These are phyloP conservation scores for Chrysolina americana DNA, from an alignment of 2,888 invertebrate genomes.

Conservation along the genomic window DNA sequence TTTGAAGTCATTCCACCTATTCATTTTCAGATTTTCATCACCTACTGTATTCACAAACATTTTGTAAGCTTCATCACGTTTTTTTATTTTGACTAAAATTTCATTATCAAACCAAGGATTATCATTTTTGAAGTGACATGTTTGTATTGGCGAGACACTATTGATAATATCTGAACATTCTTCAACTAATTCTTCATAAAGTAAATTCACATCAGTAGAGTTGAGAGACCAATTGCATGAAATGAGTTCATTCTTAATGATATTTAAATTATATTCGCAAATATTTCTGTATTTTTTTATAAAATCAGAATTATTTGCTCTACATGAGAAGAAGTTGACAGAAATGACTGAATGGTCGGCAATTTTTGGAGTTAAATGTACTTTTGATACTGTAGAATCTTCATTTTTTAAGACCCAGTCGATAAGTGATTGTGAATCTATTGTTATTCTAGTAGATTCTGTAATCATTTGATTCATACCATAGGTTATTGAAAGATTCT, in stretches of 20 bases:
- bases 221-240: slow-evolving; percentile 4
- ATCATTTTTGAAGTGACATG: neutral
- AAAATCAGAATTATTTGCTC: neutral
- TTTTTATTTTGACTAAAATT: slow-evolving; percentile 5
- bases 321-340: slow-evolving; percentile 9
- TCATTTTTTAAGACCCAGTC: slow-evolving; percentile 17
- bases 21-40: no score
- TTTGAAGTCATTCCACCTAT: no score
- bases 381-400: slow-evolving; percentile 7
- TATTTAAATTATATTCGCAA: slow-evolving; percentile 6
- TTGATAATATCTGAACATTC: slow-evolving; percentile 5
- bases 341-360: slow-evolving; percentile 14
- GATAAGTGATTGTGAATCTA: slow-evolving; percentile 10
- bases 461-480: slow-evolving; percentile 12
- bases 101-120: slow-evolving; percentile 19
- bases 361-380: slow-evolving; percentile 22
- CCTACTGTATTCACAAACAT: no score
- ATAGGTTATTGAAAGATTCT: neutral
- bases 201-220: slow-evolving; percentile 8
- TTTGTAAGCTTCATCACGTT: slow-evolving; percentile 7
- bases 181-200: slow-evolving; percentile 3
- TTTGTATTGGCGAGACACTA: slow-evolving; percentile 12
- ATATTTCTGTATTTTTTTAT: slow-evolving; percentile 19
- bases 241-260: no score
- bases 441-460: slow-evolving; percentile 11